A percentile compares a stretch with the other conserved stretches of the same genome.
These are phyloP conservation scores for Gymnoscopelus microlampas DNA, from an alignment of 2,797 vertebrate species.

Conservation along the genomic window DNA sequence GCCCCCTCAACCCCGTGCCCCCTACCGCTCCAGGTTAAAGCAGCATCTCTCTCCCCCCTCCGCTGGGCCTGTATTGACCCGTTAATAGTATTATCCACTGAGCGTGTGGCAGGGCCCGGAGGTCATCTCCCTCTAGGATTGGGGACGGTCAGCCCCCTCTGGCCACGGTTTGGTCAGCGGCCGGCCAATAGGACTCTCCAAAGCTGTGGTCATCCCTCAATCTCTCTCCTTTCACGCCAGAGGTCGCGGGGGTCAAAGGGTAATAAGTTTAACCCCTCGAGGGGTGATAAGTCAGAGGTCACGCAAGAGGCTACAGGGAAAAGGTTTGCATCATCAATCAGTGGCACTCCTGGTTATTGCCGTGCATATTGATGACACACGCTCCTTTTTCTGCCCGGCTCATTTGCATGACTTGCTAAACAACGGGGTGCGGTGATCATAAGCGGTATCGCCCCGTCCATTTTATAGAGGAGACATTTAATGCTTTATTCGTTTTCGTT, in stretches of 20 bases:
- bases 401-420: conserved; percentile 69
- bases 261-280: conserved; percentile 92
- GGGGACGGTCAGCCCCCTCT: conserved; percentile 72
- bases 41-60: conserved; percentile 15
- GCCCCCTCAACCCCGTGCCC: conserved; percentile 32
- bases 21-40: conserved; percentile 55
- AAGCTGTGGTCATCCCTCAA: conserved; percentile 90
- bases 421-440: conserved; percentile 48
- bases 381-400: conserved; percentile 57
- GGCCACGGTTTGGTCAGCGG: conserved; percentile 82
- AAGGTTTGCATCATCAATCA: conserved; percentile 82
- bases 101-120: conserved; percentile 80
- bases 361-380: conserved; percentile 65
- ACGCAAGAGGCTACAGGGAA: conserved; percentile 85
- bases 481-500: too few species aligned
- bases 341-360: conserved; percentile 70
- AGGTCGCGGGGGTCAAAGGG: conserved; percentile 90
- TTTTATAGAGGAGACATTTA: conserved; percentile 3
- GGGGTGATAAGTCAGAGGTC: conserved; percentile 86
- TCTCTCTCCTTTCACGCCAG: conserved; percentile 87
- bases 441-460: conserved; percentile 14
- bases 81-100: conserved; percentile 78
- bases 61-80: conserved; percentile 72
- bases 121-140: conserved; percentile 72
- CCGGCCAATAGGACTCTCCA: conserved; percentile 80